phyloP scores from a whole-genome alignment of 2,797 vertebrate genomes.

The Ataeniobius toweri region DNA sequence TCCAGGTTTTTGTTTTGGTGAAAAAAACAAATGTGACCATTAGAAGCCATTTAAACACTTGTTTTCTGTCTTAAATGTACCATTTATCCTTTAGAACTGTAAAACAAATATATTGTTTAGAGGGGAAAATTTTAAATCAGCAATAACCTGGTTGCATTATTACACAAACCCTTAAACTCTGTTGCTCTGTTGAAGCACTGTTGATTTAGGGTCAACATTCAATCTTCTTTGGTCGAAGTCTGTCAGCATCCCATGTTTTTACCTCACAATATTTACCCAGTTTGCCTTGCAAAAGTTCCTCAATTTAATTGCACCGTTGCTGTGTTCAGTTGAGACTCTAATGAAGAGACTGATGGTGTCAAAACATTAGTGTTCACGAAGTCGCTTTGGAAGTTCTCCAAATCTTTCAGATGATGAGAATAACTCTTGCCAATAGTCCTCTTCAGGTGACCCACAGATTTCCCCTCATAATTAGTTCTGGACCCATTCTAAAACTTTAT shows the following conservation, averaged over 20 bases:
- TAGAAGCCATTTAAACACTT: too few relatives aligned
- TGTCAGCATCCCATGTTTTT: too few relatives aligned
- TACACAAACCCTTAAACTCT: background rate
- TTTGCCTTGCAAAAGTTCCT: background rate
- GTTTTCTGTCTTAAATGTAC: too few relatives aligned
- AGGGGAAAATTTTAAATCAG: background rate
- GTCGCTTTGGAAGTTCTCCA: background rate
- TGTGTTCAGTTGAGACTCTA: background rate
- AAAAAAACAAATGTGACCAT: background rate
- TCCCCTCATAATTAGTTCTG: background rate
- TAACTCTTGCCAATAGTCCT: background rate
- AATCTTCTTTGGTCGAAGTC: background rate
- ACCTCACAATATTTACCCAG: background rate
- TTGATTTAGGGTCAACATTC: background rate
- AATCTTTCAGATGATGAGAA: background rate
- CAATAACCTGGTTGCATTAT: background rate
- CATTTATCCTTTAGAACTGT: background rate
- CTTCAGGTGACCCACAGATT: background rate
- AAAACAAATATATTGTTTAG: too few relatives aligned
- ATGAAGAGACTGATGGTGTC: background rate
- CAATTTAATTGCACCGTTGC: background rate
- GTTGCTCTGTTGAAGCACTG: background rate
- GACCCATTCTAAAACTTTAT: background rate
- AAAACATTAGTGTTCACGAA: background rate
- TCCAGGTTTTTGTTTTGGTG: background rate